phyloP scores from a whole-genome alignment of 23 tunicate species.

The Corella eumyota region DNA sequence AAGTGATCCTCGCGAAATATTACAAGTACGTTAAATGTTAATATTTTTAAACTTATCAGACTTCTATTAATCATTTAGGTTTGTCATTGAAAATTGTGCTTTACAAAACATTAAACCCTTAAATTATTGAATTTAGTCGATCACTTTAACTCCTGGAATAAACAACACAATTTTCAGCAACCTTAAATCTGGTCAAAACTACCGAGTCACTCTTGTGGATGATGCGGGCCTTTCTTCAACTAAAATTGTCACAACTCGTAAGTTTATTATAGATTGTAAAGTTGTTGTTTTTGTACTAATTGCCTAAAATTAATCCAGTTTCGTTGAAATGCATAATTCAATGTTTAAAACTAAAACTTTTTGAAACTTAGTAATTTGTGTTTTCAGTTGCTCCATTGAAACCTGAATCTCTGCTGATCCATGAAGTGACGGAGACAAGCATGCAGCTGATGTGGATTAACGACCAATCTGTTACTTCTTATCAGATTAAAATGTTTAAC shows the following conservation, averaged over 20 bases:
- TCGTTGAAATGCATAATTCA: too few relatives aligned
- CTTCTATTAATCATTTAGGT: too few relatives aligned
- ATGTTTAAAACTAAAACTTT: too few relatives aligned
- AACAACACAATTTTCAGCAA: background rate
- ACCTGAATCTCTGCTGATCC: conserved; percentile 5
- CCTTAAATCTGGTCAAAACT: conserved; percentile 6
- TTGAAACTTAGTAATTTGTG: too few relatives aligned
- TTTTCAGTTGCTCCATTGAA: conserved; percentile 22
- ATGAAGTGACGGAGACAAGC: conserved; percentile 1
- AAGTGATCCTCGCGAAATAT: background rate
- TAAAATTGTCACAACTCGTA: conserved; percentile 15
- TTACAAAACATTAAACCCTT: too few relatives aligned
- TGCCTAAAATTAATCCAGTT: too few relatives aligned
- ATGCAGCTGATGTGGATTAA: conserved; percentile 2
- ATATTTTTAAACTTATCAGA: background rate
- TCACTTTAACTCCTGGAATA: too few relatives aligned
- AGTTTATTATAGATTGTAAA: too few relatives aligned
- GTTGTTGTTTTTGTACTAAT: too few relatives aligned
- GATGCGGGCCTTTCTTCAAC: conserved; percentile 2
- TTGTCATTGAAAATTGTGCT: too few relatives aligned
- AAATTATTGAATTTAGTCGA: too few relatives aligned
- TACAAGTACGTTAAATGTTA: conserved; percentile 1
- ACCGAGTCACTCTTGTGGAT: conserved; percentile 1
- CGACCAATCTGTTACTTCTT: conserved; percentile 26
- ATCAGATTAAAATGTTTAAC: background rate